Evolutionary conservation across 2,888 invertebrate species (phyloP).

Genomic region (Phorcus lineatus): DNA sequence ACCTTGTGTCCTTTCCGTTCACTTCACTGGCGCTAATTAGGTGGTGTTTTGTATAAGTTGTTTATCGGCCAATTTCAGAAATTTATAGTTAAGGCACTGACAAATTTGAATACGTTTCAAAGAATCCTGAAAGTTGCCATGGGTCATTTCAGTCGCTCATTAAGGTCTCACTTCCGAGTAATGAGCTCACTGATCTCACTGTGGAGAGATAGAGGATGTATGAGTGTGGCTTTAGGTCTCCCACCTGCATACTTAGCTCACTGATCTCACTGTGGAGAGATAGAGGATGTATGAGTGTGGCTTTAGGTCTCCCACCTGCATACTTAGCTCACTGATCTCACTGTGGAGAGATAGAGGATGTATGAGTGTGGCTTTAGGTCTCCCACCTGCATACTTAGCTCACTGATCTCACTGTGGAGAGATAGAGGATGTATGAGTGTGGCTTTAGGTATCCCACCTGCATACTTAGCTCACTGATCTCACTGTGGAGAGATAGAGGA

Average conservation of each 20-base stretch:
- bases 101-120: no score
- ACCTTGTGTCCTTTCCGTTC: no score
- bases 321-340: constrained; percentile 45
- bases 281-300: background rate
- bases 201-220: background rate
- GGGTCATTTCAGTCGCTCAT: no score
- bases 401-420: constrained; percentile 40
- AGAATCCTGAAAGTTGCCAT: no score
- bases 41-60: no score
- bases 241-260: constrained; percentile 48
- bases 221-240: constrained; percentile 43
- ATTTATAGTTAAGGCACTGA: no score
- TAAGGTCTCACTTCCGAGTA: constrained; percentile 48
- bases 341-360: constrained; percentile 26
- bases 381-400: constrained; percentile 47
- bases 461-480: constrained; percentile 44
- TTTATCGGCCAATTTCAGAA: no score
- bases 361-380: constrained; percentile 41
- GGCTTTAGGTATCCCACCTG: constrained; percentile 51
- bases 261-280: constrained; percentile 36
- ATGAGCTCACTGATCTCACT: constrained; percentile 48
- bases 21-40: no score
- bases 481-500: constrained; percentile 30
- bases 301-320: constrained; percentile 51
- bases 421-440: no score